These are phyloP conservation scores for Phaetusa simplex DNA, from an alignment of 2,113 vertebrate species.

Conservation along the genomic window DNA sequence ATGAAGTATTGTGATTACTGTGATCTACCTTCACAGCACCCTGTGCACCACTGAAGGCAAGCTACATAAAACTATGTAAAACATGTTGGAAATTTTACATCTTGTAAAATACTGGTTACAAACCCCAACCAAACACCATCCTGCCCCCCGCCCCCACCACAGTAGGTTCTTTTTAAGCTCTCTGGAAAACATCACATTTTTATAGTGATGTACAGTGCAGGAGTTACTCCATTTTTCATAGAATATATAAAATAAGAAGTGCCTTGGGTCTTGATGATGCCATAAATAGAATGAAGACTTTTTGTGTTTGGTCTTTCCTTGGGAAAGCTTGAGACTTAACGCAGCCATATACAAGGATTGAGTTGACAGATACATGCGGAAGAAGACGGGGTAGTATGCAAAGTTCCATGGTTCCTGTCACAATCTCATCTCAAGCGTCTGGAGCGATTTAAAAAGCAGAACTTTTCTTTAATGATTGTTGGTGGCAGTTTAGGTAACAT, in stretches of 20 bases:
- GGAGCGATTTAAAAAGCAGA: not conserved
- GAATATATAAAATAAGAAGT: not conserved
- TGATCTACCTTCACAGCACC: not conserved
- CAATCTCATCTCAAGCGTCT: not conserved
- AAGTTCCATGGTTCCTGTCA: not conserved
- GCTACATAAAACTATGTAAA: fast-evolving
- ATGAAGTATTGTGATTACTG: not conserved
- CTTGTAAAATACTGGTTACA: not conserved
- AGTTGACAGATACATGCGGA: not conserved
- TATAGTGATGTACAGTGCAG: not conserved
- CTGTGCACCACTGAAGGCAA: not conserved
- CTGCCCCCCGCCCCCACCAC: fast-evolving
- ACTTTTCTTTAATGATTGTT: not conserved
- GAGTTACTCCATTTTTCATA: not conserved
- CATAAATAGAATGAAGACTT: not conserved
- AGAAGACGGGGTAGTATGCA: not conserved
- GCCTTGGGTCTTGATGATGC: not conserved
- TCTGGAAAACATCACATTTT: not conserved
- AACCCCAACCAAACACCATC: not conserved
- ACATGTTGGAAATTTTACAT: not conserved
- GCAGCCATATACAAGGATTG: not conserved
- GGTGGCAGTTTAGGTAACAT: not conserved
- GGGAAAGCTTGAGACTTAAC: not conserved
- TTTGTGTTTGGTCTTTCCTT: not conserved
- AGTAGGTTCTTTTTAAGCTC: not conserved